phyloP scores from a whole-genome alignment of 2,113 vertebrate species.

The pig (Sus scrofa) region T2T-Sscrofa CM000824.6:169443001-169443500 shows the following conservation, averaged over 20 bases:
- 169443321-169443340: conserved; percentile 55
- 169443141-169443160: conserved; percentile 74
- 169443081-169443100: conserved; percentile 58
- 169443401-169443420: conserved; percentile 52
- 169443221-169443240: conserved; percentile 77
- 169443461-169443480: conserved; percentile 20
- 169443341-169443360: conserved; percentile 11
- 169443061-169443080: conserved; percentile 65
- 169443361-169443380: conserved; percentile 37
- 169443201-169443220: conserved; percentile 72
- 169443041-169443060: conserved; percentile 75
- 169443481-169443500: not conserved
- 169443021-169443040: conserved; percentile 62
- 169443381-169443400: conserved; percentile 31
- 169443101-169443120: conserved; percentile 67
- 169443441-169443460: not conserved
- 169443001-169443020: conserved; percentile 51
- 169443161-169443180: conserved; percentile 76
- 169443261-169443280: conserved; percentile 33
- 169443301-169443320: conserved; percentile 60
- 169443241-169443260: conserved; percentile 65
- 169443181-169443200: conserved; percentile 73
- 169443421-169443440: conserved; percentile 19
- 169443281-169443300: conserved; percentile 44
- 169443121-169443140: conserved; percentile 65